phyloP scores from a whole-genome alignment of 1,140 invertebrate species.

The Drosophila jambulina region DNA sequence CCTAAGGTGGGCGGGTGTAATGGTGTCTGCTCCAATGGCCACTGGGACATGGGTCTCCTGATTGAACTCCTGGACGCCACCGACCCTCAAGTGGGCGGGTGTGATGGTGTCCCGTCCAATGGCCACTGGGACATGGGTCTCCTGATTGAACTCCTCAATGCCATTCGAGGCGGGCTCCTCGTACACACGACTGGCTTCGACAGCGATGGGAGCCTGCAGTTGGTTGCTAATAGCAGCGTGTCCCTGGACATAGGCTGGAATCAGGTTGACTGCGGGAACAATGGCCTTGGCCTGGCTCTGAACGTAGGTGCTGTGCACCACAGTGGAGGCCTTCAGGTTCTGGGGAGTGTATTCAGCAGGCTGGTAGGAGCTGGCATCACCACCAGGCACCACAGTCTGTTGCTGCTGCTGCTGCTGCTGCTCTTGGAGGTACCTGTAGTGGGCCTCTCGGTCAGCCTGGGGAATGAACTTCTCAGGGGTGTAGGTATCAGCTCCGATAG shows the following conservation, averaged over 20 bases:
- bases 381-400: slow-evolving; percentile 11
- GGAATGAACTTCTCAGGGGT: slow-evolving; percentile 56
- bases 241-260: slow-evolving; percentile 49
- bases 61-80: slow-evolving; percentile 64
- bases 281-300: slow-evolving; percentile 11
- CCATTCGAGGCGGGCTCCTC: slow-evolving; percentile 63
- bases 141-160: slow-evolving; percentile 66
- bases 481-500: slow-evolving; percentile 48
- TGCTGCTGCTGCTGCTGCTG: slow-evolving; percentile 10
- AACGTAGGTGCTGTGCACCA: slow-evolving; percentile 13
- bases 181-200: slow-evolving; percentile 40
- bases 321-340: neutral
- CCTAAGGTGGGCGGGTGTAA: slow-evolving; percentile 50
- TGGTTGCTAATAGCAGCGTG: slow-evolving; percentile 25
- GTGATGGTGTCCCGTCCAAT: slow-evolving; percentile 63
- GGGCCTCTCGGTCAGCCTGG: slow-evolving; percentile 35
- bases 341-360: slow-evolving; percentile 18
- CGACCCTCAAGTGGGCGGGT: slow-evolving; percentile 37
- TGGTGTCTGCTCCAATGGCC: slow-evolving; percentile 56
- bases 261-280: neutral
- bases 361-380: slow-evolving; percentile 26
- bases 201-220: slow-evolving; percentile 22
- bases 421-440: slow-evolving; percentile 40
- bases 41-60: slow-evolving; percentile 60
- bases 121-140: slow-evolving; percentile 54